Conservation (phyloP, 2,797 vertebrate species). For the Lepilemur ruficaudatus region DNA sequence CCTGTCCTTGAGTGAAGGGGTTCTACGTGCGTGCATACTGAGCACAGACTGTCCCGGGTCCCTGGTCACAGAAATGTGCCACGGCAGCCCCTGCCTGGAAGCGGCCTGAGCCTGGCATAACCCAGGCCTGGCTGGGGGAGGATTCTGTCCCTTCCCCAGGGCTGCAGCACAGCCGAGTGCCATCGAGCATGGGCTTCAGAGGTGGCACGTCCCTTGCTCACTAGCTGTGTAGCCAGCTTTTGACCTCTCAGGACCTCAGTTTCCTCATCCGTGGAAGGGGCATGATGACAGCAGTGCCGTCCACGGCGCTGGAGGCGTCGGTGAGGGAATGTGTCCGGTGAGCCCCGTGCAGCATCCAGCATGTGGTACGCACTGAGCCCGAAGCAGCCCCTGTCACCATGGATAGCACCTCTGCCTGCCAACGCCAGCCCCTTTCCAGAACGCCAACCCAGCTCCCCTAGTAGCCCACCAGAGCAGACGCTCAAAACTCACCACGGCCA, state of each 20-base stretch:
- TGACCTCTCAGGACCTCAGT: background rate
- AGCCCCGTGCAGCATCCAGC: rapidly evolving
- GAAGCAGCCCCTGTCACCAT: background rate
- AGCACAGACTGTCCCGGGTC: background rate
- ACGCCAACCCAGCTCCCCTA: rapidly evolving
- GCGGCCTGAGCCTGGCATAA: rapidly evolving
- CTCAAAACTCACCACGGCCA: background rate
- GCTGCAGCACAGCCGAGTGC: rapidly evolving
- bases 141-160: background rate
- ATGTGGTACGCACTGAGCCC: rapidly evolving
- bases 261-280: background rate
- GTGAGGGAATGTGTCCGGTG: rapidly evolving
- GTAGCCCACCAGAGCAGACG: background rate
- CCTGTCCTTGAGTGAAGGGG: rapidly evolving
- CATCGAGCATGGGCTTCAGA: rapidly evolving
- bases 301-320: rapidly evolving
- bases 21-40: rapidly evolving
- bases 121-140: rapidly evolving
- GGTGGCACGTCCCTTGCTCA: background rate
- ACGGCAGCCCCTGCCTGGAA: background rate
- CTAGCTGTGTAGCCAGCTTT: background rate
- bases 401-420: background rate
- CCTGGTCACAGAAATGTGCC: background rate
- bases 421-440: background rate
- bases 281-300: background rate